Base-by-base conservation (phyloP, 2,113 vertebrate species). In the Oncorhynchus nerka region DNA sequence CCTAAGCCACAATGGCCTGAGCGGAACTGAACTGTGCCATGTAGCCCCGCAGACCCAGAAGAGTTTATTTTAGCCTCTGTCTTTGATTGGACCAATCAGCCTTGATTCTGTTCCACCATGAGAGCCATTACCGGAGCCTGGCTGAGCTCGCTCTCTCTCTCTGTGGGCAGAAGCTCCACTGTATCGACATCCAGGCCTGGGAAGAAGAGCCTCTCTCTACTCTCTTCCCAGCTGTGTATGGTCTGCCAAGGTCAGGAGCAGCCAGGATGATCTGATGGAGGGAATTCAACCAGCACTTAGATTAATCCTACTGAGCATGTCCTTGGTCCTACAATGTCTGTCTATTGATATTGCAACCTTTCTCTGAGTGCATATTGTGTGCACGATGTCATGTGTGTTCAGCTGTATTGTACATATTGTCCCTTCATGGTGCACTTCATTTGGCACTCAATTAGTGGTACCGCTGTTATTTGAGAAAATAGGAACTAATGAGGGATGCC, bases 51-150 rank as follows among this genome's bases (percentile, higher is more conserved):
- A 28, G 1, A 49, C 16, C 67, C 12, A 62, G 62, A 61, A 28
- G 4, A 30, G 64, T 62, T 76, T 76, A 76, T 81, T 77, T 77
- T 77, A 64, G 70, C 16, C 55, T 30, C 49, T 1, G 20, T 62
- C 24, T 32, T 75, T 28, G 66, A 76, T 49, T 69, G 62, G 74
- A 16, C 65, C 4, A 24, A 67, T 62, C 12, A 19, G 45, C 71
- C 51, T 28, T 48, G 65, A 22, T 9, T 9, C 24, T 6, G 68
- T 65, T 69, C 69, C 5, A 15, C 39, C 26, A 28, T 67, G 59
- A 65, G 48, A 73, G 70, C 64, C 16, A 64, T 64, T 11, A 22
- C 26, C n/a, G 6, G 22, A 75, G 57, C 71, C 51, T 28, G 61
- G 16, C 61, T 55, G 65, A 64, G 3, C 16, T 55, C 16, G 9